Evolutionary conservation across 2,888 invertebrate genomes (phyloP).

Genomic region (Hedya salicella): DNA sequence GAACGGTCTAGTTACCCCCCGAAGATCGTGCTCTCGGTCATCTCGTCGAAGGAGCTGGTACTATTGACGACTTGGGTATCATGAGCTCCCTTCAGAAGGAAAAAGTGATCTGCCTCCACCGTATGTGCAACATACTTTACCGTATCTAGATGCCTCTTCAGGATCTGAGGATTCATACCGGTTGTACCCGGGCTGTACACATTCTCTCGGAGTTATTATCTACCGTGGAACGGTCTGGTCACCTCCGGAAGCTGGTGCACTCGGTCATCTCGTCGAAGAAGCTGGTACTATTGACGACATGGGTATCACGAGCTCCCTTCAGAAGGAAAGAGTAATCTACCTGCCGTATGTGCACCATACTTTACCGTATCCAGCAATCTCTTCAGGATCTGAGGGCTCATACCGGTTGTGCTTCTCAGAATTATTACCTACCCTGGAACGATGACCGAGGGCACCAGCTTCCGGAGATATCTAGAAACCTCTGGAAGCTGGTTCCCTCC

Average conservation of each 20-base stretch:
- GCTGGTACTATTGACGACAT: constrained; percentile 97
- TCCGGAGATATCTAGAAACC: constrained; percentile 82
- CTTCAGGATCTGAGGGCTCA: too few species aligned
- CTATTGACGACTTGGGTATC: constrained; percentile 98
- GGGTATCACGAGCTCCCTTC: constrained; percentile 98
- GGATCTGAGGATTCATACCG: too few species aligned
- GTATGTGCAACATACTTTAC: too few species aligned
- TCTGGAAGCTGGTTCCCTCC: too few species aligned
- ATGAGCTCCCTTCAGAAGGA: too few species aligned
- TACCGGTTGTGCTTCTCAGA: too few species aligned
- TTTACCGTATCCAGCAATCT: too few species aligned
- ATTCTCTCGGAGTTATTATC: not conserved
- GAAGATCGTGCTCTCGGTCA: constrained; percentile 94
- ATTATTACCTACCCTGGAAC: not conserved
- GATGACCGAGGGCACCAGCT: constrained; percentile 94
- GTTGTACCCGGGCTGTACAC: too few species aligned
- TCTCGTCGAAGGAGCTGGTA: constrained; percentile 96
- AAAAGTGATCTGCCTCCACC: too few species aligned
- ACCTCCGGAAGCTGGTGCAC: constrained; percentile 90
- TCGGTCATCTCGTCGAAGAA: constrained; percentile 97
- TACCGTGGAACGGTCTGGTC: constrained; percentile 2
- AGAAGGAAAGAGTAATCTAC: too few species aligned
- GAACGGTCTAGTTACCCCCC: constrained; percentile 65
- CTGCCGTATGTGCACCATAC: too few species aligned
- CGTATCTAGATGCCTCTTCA: too few species aligned